Evolutionary conservation across 2,113 vertebrate species (phyloP).

Genomic region (Poeciliopsis turrubarensis): DNA sequence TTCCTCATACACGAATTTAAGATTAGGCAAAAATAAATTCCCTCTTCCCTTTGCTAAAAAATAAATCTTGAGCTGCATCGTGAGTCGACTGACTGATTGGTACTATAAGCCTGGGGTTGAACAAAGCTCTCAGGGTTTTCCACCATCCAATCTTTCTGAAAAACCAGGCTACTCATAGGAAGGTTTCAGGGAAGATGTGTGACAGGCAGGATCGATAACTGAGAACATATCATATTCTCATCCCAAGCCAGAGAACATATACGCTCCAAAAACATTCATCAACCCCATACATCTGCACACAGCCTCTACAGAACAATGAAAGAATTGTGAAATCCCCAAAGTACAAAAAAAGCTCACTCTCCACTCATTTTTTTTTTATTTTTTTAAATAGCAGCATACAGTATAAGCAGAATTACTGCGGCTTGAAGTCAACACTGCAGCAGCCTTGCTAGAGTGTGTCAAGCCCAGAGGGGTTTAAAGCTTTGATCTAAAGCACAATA

Average conservation of each 20-base stretch:
- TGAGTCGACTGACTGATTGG: no score
- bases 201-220: slow-evolving; percentile 48
- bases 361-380: slow-evolving; percentile 54
- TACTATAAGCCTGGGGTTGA: not conserved
- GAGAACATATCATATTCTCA: slow-evolving; percentile 48
- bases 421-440: slow-evolving; percentile 53
- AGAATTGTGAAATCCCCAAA: slow-evolving; percentile 59
- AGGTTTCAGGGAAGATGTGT: slow-evolving; percentile 33
- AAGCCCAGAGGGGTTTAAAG: slow-evolving; percentile 70
- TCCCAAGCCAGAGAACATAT: slow-evolving; percentile 16
- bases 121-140: slow-evolving; percentile 24
- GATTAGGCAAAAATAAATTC: no score
- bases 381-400: slow-evolving; percentile 66
- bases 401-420: slow-evolving; percentile 77
- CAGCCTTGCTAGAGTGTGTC: slow-evolving; percentile 73
- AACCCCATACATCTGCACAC: slow-evolving; percentile 21
- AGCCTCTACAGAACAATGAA: slow-evolving; percentile 63
- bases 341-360: slow-evolving; percentile 45
- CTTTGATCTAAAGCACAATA: slow-evolving; percentile 79
- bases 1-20: no score
- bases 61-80: no score
- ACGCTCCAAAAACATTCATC: slow-evolving; percentile 24
- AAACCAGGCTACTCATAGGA: slow-evolving; percentile 32
- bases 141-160: slow-evolving; percentile 16
- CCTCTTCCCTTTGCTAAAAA: no score